Evolutionary conservation across 2,113 vertebrate species (phyloP), one percentile per base, ranked within the genome.

Genomic region (Ovis canadensis): DNA sequence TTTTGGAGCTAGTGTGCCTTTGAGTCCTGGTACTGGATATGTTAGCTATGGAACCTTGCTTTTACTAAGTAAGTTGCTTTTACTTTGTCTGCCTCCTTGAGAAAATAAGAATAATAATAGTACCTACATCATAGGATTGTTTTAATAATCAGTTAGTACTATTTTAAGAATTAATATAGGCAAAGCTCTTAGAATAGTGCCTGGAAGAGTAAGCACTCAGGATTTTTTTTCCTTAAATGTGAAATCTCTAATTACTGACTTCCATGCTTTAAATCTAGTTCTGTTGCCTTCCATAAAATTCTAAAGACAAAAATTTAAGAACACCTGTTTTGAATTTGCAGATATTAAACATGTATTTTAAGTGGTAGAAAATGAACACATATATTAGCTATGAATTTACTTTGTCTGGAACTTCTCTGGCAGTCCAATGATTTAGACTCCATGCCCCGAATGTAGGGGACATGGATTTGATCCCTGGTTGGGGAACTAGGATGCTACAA

Each of bases 221-320:
- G n/a, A 52, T 74, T 88, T n/a, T 82, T 52, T 48, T 59, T n/a
- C 45, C 29, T 52, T 71, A 88, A 94, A 45, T 77, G 40, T 48
- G 81, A 92, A 96, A 85, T 74, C 33, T 33, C 19, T 94, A 84
- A 78, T 94, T 95, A 88, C n/a, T 96, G 62, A 94, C 7, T 33
- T 94, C 10, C 45, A 94, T 55, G 86, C 33, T 88, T 94, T 83
- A 93, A 89, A 12, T 91, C 50, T 59, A 91, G 54, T 45, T 33
- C 3, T 31, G 48, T 60, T 94, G 50, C 45, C 59, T 90, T 95
- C 67, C 52, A 55, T 91, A 93, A 78, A 48, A 74, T 91, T 96
- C 78, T 64, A 85, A 94, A 92, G 25, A 81, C 4, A 95, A 86
- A 96, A 90, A 43, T 40, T 92, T 87, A 97, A 91, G 57, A 40